Conservation (phyloP, 2,797 vertebrate species). For the Myotis findleyi region DNA sequence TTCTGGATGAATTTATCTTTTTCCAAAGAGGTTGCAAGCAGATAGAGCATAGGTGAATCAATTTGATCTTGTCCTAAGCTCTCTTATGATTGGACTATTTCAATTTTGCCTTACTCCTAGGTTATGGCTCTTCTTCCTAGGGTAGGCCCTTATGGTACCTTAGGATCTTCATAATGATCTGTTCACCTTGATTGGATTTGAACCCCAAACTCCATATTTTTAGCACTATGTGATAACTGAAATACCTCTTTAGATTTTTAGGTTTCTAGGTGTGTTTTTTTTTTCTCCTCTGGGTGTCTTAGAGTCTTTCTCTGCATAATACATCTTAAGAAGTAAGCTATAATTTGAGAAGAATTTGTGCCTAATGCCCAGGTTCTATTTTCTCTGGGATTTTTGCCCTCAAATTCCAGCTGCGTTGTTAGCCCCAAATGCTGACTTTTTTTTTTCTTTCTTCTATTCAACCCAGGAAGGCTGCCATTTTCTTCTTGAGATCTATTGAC, state of each 20-base stretch:
- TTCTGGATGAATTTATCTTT: neutral
- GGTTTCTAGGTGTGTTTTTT: neutral
- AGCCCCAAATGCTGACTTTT: neutral
- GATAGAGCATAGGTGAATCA: neutral
- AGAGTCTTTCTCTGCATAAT: neutral
- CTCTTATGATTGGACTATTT: neutral
- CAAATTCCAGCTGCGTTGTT: neutral
- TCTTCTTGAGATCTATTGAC: neutral
- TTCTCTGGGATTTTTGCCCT: neutral
- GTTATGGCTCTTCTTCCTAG: neutral
- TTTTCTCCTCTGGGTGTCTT: neutral
- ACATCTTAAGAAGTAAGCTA: neutral
- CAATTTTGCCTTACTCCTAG: neutral
- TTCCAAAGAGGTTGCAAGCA: neutral
- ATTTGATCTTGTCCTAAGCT: neutral
- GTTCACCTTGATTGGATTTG: neutral
- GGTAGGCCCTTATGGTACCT: neutral
- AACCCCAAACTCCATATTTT: neutral
- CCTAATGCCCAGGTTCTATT: neutral
- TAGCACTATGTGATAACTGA: neutral
- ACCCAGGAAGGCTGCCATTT: neutral
- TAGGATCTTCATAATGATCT: neutral
- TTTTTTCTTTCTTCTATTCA: neutral
- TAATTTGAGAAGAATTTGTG: neutral
- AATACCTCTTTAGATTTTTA: neutral